These are phyloP conservation scores for Episyrphus balteatus DNA, from an alignment of 1,140 invertebrate species.

Conservation along the genomic window DNA sequence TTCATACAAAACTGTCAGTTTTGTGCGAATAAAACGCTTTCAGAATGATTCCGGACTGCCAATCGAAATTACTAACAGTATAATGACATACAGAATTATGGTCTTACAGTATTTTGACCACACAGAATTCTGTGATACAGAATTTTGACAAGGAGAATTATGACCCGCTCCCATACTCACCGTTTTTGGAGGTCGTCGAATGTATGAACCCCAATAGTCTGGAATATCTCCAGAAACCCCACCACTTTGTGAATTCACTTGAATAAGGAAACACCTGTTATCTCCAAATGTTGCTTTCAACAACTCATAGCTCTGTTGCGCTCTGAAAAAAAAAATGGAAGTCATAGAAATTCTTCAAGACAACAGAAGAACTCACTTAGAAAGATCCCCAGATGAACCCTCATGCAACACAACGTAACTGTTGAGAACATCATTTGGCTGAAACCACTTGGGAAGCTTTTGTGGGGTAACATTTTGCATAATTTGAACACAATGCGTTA, in stretches of 20 bases:
- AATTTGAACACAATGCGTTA: constrained; percentile 68
- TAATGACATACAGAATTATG: no score
- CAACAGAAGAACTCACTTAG: constrained; percentile 12
- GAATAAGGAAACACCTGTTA: constrained; percentile 74
- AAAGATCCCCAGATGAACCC: constrained; percentile 33
- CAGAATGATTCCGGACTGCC: no score
- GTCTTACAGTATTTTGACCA: no score
- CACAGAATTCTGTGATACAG: no score
- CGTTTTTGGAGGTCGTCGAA: constrained; percentile 47
- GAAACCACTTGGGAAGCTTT: constrained; percentile 86
- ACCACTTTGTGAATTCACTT: constrained; percentile 65
- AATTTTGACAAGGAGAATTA: no score
- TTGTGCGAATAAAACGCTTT: no score
- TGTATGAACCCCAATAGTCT: constrained; percentile 75
- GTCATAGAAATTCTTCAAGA: not conserved
- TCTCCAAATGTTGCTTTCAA: constrained; percentile 77
- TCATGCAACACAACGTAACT: constrained; percentile 89
- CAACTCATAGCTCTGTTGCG: constrained; percentile 68
- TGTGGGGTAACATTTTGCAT: constrained; percentile 60
- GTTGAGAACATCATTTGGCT: constrained; percentile 63
- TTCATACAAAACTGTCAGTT: no score
- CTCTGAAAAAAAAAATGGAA: constrained; percentile 43
- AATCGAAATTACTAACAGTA: no score
- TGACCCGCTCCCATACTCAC: no score
- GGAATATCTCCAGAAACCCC: constrained; percentile 47